Evolutionary conservation across 2,797 vertebrate genomes (phyloP).

Genomic region (Danio choprae): DNA sequence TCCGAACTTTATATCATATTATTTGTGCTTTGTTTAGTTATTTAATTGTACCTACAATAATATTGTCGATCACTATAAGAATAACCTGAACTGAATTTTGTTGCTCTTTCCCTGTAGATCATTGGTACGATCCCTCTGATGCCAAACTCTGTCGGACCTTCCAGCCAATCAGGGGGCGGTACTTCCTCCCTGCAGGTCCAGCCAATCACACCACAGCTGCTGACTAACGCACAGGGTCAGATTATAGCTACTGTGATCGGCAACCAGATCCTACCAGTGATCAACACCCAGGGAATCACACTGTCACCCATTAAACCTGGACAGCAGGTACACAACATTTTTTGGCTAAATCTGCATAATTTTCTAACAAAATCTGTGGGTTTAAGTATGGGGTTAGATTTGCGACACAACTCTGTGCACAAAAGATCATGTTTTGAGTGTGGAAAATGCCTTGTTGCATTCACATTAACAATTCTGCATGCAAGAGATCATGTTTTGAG

Average conservation of each 20-base stretch:
- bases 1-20: neutral
- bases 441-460: too few relatives aligned
- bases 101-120: constrained; percentile 81
- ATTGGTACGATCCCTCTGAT: constrained; percentile 99
- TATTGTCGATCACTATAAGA: neutral
- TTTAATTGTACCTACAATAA: too few relatives aligned
- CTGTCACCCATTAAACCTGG: constrained; percentile 97
- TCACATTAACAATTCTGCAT: too few relatives aligned
- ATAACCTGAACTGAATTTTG: constrained; percentile 59
- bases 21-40: neutral
- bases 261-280: constrained; percentile 99
- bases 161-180: constrained; percentile 89
- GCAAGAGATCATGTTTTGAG: too few relatives aligned
- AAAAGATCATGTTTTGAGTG: too few relatives aligned
- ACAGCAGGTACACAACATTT: constrained; percentile 90
- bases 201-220: constrained; percentile 97
- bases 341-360: too few relatives aligned
- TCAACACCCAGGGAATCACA: constrained; percentile 99
- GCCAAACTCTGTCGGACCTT: constrained; percentile 91
- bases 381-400: too few relatives aligned
- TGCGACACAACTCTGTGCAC: too few relatives aligned
- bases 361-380: too few relatives aligned
- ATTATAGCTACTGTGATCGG: constrained; percentile 99
- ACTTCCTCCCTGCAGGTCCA: constrained; percentile 96
- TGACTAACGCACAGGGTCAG: constrained; percentile 99